Percentiles rank a stretch among this genome's conserved stretches.
phyloP scores from a whole-genome alignment of 2,113 vertebrate genomes.

The Cavia aperea region DNA sequence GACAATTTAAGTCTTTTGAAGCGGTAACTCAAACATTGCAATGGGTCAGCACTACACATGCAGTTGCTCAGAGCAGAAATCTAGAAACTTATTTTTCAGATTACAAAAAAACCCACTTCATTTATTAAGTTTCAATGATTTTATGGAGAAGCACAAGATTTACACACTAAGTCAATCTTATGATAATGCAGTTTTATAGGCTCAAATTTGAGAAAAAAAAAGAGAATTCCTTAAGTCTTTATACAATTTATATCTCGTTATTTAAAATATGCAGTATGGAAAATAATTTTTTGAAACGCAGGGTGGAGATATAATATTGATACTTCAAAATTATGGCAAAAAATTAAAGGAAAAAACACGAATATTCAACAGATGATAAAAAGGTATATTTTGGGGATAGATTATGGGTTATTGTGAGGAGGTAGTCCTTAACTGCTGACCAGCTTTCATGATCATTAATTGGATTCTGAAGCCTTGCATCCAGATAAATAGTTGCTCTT shows the following conservation, averaged over 20 bases:
- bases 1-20: neutral
- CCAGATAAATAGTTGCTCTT: neutral
- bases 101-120: neutral
- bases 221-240: neutral
- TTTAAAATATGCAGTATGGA: neutral
- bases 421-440: neutral
- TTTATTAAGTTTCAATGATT: neutral
- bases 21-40: neutral
- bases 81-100: neutral
- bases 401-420: neutral
- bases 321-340: neutral
- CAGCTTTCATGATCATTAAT: neutral
- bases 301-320: neutral
- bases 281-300: neutral
- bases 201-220: neutral
- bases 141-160: neutral
- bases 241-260: neutral
- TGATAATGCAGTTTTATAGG: neutral
- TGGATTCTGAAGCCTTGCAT: neutral
- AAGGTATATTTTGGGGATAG: neutral
- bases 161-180: neutral
- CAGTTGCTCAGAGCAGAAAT: neutral
- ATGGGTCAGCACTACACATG: neutral
- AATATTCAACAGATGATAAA: neutral
- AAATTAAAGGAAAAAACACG: neutral